Evolutionary conservation across 2,113 vertebrate genomes (phyloP).

Genomic region (Neoarius graeffei): DNA sequence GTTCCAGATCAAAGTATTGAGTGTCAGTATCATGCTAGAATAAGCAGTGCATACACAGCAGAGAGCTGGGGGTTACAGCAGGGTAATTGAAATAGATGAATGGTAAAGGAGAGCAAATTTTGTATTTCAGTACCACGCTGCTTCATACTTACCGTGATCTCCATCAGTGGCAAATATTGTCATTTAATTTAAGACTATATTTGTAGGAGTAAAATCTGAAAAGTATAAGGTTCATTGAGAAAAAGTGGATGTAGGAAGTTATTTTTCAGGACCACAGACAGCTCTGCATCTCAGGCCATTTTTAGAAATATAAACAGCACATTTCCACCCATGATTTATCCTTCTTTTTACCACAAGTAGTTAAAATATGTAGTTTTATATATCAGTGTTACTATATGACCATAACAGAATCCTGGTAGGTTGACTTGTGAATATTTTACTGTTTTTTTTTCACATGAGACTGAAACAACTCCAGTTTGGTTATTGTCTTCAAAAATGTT

Average conservation of each 20-base stretch:
- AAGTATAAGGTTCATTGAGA: neutral
- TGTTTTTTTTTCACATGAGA: neutral
- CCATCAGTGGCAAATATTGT: slow-evolving; percentile 10
- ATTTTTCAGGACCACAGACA: slow-evolving; percentile 19
- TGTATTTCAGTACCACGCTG: slow-evolving; percentile 11
- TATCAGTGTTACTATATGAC: neutral
- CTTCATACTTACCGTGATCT: slow-evolving; percentile 13
- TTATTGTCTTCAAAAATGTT: slow-evolving; percentile 20
- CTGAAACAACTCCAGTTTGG: neutral
- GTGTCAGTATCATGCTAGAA: slow-evolving; percentile 66
- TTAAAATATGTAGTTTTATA: neutral
- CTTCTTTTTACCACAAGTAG: neutral
- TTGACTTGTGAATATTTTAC: neutral
- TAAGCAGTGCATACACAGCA: slow-evolving; percentile 69
- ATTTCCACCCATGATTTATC: neutral
- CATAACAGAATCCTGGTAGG: neutral
- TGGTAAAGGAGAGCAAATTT: slow-evolving; percentile 56
- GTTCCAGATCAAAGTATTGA: slow-evolving; percentile 76
- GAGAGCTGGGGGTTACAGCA: slow-evolving; percentile 69
- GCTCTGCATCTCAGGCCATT: neutral
- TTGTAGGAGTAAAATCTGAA: neutral
- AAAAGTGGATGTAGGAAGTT: neutral
- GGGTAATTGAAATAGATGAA: slow-evolving; percentile 70
- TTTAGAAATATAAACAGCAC: slow-evolving; percentile 48
- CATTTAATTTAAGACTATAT: slow-evolving; percentile 11